Evolutionary conservation across 2,113 vertebrate species (phyloP), one percentile per base, ranked within the genome.

Genomic region (Pangasianodon gigas): DNA sequence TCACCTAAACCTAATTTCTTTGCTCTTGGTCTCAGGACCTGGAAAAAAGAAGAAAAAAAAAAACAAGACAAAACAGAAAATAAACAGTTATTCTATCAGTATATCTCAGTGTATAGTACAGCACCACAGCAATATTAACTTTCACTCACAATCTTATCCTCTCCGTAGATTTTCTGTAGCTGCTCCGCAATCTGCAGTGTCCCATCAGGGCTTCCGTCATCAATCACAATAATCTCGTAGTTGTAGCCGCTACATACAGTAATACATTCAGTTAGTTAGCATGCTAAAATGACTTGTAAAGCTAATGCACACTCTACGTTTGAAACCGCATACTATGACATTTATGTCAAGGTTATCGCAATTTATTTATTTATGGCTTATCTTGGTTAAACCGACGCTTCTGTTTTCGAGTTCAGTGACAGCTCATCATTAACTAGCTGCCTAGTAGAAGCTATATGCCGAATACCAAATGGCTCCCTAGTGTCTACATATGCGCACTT

Each of bases 191-290:
- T 89, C 60, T 98, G 96, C 88, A 96, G 93, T 0, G 98, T 99
- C 56, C 98, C 98, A 93, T 99, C 98, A 0, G 98, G 98, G 92
- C 98, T 99, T 89, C 98, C 98, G 92, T 99, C 98, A 91, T 99
- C 98, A 84, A 99, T 97, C 71, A 99, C 94, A 90, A 99, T 97
- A 69, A 99, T 97, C 95, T 99, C 98, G 81, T 97, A 99, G 58
- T 96, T 91, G 90, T 94, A 95, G 0, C 96, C 97, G 93, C 98
- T 99, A 95, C 54, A 94, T 93, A 80, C 9, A 48, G 21, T 11
- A 24, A n/a, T 6, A 37, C 29, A 10, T 37, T 2, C 44, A 13
- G 65, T 18, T 8, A 65, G 16, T 21, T 13, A 87, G 51, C n/a
- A 54, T 2, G 32, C 86, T 44, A 58, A 37, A 56, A 71, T 37